Evolutionary conservation across 2,113 vertebrate species (phyloP).

Genomic region (Forbesichthys agassizii): DNA sequence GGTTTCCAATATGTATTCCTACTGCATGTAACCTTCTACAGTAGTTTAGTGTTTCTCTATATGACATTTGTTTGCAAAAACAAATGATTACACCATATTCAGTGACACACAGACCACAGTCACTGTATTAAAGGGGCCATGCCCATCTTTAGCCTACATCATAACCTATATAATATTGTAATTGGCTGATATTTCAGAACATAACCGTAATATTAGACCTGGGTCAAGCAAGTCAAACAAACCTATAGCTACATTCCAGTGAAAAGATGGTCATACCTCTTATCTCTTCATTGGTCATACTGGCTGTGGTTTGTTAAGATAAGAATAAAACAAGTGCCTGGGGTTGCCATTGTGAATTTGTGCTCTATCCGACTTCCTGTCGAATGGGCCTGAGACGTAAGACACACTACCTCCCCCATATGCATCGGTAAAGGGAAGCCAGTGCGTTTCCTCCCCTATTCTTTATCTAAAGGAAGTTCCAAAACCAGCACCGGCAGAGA

Average conservation of each 20-base stretch:
- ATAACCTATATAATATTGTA: too few relatives aligned
- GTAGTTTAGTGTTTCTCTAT: too few relatives aligned
- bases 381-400: constrained; percentile 12
- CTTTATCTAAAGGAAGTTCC: constrained; percentile 71
- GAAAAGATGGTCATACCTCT: not conserved
- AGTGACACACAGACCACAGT: not conserved
- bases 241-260: not conserved
- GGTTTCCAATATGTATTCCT: too few relatives aligned
- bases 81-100: not conserved
- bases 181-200: too few relatives aligned
- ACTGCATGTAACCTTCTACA: too few relatives aligned
- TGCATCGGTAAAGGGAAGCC: constrained; percentile 59
- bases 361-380: constrained; percentile 33
- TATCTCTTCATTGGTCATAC: constrained; percentile 15
- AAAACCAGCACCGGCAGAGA: constrained; percentile 56
- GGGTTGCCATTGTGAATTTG: constrained; percentile 31
- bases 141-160: too few relatives aligned
- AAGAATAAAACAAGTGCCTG: constrained; percentile 58
- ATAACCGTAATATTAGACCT: too few relatives aligned
- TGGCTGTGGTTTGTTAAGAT: constrained; percentile 10
- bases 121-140: too few relatives aligned
- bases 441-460: constrained; percentile 65
- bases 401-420: constrained; percentile 24
- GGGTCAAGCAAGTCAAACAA: too few relatives aligned
- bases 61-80: not conserved